Percentiles rank a stretch among this genome's conserved stretches.
phyloP scores from a whole-genome alignment of 2,797 vertebrate genomes.

The Protonibea diacanthus region DNA sequence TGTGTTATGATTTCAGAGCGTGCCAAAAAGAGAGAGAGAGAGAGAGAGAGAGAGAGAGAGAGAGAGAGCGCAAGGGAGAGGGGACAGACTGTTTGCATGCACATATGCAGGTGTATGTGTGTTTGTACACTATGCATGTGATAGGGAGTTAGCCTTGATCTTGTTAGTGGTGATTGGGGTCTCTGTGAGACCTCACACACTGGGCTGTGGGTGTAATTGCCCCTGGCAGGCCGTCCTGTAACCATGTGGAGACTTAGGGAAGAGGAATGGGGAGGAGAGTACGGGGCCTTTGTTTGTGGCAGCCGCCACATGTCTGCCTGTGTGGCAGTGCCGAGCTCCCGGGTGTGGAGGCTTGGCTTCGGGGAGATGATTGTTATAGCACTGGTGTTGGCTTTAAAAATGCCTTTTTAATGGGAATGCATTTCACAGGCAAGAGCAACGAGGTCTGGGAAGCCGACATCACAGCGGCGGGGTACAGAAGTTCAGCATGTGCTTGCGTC shows the following conservation, averaged over 20 bases:
- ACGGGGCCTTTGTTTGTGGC: constrained; percentile 85
- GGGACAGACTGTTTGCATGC: constrained; percentile 63
- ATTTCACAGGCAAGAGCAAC: constrained; percentile 85
- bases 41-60: constrained; percentile 29
- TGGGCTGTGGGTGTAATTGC: constrained; percentile 86
- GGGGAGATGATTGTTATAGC: constrained; percentile 88
- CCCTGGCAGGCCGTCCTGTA: constrained; percentile 81
- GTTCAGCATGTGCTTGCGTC: constrained; percentile 70
- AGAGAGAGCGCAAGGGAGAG: constrained; percentile 32
- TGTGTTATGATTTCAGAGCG: constrained; percentile 80
- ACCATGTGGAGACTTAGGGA: constrained; percentile 77
- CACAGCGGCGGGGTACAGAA: constrained; percentile 73
- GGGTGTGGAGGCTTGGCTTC: constrained; percentile 80
- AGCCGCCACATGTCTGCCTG: constrained; percentile 86
- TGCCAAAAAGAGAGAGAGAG: constrained; percentile 54
- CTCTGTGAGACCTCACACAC: constrained; percentile 87
- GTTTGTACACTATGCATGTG: constrained; percentile 64
- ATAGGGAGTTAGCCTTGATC: constrained; percentile 83
- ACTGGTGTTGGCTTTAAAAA: constrained; percentile 87
- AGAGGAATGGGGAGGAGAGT: constrained; percentile 77
- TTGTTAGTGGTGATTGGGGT: constrained; percentile 85
- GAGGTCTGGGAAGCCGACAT: constrained; percentile 82
- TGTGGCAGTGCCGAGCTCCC: constrained; percentile 80
- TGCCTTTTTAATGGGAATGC: constrained; percentile 87
- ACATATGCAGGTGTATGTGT: constrained; percentile 66